A percentile compares a stretch with the other conserved stretches of the same genome.
phyloP scores from a whole-genome alignment of 2,113 vertebrate species.

The Bufo bufo region DNA sequence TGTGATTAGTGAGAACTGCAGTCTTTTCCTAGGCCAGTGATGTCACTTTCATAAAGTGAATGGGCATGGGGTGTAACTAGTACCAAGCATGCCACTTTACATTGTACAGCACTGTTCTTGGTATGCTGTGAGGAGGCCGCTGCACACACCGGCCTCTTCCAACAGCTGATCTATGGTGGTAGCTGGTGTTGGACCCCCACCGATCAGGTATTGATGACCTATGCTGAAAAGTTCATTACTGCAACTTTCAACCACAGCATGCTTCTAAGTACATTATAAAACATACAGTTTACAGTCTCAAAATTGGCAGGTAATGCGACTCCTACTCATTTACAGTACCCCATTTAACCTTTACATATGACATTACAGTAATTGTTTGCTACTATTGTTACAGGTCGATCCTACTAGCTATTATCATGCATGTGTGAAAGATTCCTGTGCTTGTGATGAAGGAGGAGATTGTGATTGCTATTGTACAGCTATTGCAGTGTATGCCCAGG shows the following conservation, averaged over 20 bases:
- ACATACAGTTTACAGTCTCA: not conserved
- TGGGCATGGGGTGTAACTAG: too few species aligned
- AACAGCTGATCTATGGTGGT: too few species aligned
- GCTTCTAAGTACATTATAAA: not conserved
- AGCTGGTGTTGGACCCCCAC: too few species aligned
- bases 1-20: too few species aligned
- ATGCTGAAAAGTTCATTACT: too few species aligned
- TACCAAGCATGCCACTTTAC: too few species aligned
- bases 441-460: constrained; percentile 78
- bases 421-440: constrained; percentile 79
- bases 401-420: constrained; percentile 69
- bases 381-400: constrained; percentile 67
- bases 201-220: too few species aligned
- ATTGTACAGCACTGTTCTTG: too few species aligned
- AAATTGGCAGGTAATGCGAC: not conserved
- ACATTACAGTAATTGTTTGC: not conserved
- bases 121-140: too few species aligned
- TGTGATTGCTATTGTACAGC: constrained; percentile 81
- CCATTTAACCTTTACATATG: not conserved
- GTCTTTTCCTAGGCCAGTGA: too few species aligned
- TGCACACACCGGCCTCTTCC: too few species aligned
- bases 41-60: too few species aligned
- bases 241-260: not conserved
- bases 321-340: not conserved
- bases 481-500: constrained; percentile 78